A percentile compares a stretch with the other conserved stretches of the same genome.
Evolutionary conservation across 2,888 invertebrate genomes (phyloP).

Genomic region (Pammene fasciana): DNA sequence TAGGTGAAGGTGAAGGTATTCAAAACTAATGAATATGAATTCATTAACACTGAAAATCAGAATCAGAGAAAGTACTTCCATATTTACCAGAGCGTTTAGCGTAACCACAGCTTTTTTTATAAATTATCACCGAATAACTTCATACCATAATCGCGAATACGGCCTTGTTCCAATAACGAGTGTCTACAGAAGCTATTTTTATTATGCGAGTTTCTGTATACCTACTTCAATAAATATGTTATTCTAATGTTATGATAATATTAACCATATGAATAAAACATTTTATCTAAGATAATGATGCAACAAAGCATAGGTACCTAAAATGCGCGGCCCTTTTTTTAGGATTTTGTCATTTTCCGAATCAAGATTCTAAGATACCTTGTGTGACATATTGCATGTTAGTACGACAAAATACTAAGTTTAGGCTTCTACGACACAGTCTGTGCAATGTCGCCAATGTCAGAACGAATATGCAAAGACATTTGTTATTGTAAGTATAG

Average conservation of each 20-base stretch:
- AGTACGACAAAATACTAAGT: background rate
- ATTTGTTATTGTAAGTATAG: constrained; percentile 6
- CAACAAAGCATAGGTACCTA: constrained; percentile 15
- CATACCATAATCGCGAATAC: constrained; percentile 36
- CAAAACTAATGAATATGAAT: constrained; percentile 5
- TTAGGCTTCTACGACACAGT: background rate
- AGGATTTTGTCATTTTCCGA: background rate
- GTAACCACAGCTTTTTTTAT: constrained; percentile 47
- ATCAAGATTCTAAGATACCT: background rate
- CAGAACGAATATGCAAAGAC: background rate
- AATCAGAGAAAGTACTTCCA: constrained; percentile 48
- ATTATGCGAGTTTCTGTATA: constrained; percentile 15
- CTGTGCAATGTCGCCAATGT: background rate
- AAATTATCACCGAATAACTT: constrained; percentile 38
- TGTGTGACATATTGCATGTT: background rate
- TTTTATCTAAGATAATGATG: background rate
- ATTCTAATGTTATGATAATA: constrained; percentile 18
- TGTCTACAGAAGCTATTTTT: constrained; percentile 21
- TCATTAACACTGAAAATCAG: constrained; percentile 30
- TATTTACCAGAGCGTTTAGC: constrained; percentile 48
- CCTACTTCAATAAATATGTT: constrained; percentile 11
- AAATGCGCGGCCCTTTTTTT: background rate
- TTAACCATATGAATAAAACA: constrained; percentile 22
- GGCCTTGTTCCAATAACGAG: constrained; percentile 36
- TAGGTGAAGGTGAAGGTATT: constrained; percentile 7